phyloP scores from a whole-genome alignment of 92 coral and sea anemone species.

The Heliopora coerulea region DNA sequence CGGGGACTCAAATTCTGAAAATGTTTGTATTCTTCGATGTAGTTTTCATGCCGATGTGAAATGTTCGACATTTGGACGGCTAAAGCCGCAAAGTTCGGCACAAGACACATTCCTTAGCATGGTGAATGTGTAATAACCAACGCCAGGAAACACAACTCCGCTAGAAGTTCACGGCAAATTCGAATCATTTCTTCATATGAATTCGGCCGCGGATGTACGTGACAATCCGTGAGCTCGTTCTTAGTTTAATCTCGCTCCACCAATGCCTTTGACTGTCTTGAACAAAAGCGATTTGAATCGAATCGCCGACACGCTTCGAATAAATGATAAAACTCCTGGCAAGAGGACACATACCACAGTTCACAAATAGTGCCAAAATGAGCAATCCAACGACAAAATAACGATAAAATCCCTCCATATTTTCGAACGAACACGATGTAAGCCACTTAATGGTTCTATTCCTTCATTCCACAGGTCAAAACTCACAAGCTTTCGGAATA shows the following conservation, averaged over 20 bases:
- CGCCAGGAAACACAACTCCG: too few relatives aligned
- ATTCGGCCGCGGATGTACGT: too few relatives aligned
- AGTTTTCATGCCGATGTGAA: neutral
- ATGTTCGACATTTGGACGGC: neutral
- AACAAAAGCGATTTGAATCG: neutral
- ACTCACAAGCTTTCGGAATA: conserved; percentile 1
- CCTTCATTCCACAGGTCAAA: conserved; percentile 19
- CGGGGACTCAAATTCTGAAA: neutral
- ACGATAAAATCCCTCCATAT: neutral
- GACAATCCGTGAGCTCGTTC: neutral
- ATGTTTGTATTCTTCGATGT: neutral
- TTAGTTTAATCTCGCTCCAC: neutral
- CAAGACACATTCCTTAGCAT: neutral
- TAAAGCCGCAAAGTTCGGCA: neutral
- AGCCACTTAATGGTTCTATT: neutral
- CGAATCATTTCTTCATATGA: neutral
- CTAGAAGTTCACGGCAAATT: neutral
- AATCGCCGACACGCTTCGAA: conserved; percentile 9
- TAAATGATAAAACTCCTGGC: conserved; percentile 24
- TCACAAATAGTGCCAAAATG: conserved; percentile 3
- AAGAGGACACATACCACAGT: conserved; percentile 32
- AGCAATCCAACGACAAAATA: conserved; percentile 21
- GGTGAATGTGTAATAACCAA: too few relatives aligned
- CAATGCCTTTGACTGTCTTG: neutral
- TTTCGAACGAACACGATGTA: neutral